A percentile compares a stretch with the other conserved stretches of the same genome.
These are phyloP conservation scores for Varanus komodoensis DNA, from an alignment of 2,113 vertebrate genomes.

Conservation along the genomic window DNA sequence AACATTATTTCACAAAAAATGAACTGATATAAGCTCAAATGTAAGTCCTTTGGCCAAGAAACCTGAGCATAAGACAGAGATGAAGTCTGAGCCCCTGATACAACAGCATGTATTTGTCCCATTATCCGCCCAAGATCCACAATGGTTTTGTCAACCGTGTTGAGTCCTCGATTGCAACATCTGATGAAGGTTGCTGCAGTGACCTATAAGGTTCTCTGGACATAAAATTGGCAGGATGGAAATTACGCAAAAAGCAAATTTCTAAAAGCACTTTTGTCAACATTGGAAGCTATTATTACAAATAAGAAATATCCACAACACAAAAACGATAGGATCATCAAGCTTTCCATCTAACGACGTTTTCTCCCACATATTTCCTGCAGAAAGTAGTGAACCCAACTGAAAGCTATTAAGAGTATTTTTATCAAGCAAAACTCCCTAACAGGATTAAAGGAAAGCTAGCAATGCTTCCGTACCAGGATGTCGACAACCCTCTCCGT, in stretches of 20 bases:
- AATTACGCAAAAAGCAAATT: background rate
- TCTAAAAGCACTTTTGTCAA: background rate
- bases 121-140: background rate
- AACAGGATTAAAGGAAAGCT: background rate
- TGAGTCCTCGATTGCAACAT: background rate
- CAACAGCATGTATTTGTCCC: background rate
- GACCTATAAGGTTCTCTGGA: background rate
- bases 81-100: too few relatives aligned
- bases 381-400: background rate
- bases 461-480: too few relatives aligned
- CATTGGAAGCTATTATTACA: background rate
- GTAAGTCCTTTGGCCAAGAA: too few relatives aligned
- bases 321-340: background rate
- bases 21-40: too few relatives aligned
- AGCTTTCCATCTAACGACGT: background rate
- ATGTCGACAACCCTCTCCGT: background rate
- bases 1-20: too few relatives aligned
- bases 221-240: background rate
- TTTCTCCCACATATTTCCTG: background rate
- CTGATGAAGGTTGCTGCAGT: background rate
- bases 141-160: background rate
- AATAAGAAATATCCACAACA: background rate
- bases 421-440: background rate
- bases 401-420: background rate
- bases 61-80: too few relatives aligned